Conservation (phyloP, 2,113 vertebrate genomes). For the Uropsilus gracilis region DNA sequence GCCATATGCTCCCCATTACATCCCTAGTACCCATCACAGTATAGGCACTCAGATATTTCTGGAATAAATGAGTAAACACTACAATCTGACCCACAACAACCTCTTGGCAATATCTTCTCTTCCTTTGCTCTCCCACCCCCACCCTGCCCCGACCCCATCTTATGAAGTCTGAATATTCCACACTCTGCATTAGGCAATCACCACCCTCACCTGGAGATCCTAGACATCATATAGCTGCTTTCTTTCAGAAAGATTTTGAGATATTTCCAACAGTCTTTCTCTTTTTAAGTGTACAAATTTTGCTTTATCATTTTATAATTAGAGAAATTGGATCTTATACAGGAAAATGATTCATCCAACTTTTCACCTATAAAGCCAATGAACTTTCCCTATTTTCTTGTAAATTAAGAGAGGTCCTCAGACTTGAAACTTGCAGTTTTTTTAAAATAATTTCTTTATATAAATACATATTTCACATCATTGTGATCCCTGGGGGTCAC, state of each 20-base stretch:
- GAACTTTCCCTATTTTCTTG: neutral
- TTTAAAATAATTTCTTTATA: too few relatives aligned
- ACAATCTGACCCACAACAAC: neutral
- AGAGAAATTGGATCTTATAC: neutral
- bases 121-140: neutral
- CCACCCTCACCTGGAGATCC: neutral
- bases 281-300: neutral
- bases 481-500: too few relatives aligned
- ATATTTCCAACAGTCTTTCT: neutral
- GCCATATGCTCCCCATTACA: neutral
- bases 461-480: too few relatives aligned
- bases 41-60: neutral
- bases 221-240: neutral
- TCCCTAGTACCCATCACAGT: neutral
- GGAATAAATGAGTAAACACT: neutral
- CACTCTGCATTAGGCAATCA: neutral
- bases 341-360: neutral
- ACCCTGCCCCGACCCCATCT: too few relatives aligned
- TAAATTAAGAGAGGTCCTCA: neutral
- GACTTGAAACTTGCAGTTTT: neutral
- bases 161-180: neutral
- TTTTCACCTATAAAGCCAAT: neutral
- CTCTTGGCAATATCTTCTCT: neutral
- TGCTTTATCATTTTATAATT: neutral
- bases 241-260: neutral